Conservation (phyloP, 2,888 invertebrate genomes). For the Ecliptopera silaceata region DNA sequence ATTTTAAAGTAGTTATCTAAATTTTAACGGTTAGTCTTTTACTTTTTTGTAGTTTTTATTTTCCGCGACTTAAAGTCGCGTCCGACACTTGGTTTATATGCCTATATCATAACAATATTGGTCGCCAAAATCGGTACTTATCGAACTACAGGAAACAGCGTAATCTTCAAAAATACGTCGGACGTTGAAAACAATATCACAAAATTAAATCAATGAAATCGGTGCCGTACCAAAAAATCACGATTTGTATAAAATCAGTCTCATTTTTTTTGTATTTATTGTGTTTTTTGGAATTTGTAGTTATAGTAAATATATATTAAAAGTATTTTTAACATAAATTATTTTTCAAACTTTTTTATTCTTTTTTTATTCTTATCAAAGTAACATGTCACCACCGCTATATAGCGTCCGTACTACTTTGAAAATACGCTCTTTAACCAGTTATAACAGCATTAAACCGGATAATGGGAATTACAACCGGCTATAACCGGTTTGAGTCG, state of each 20-base stretch:
- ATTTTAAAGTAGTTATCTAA: too few relatives aligned
- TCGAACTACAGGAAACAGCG: slow-evolving; percentile 40
- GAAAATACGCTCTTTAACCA: slow-evolving; percentile 37
- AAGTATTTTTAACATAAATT: too few relatives aligned
- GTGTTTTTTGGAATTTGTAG: too few relatives aligned
- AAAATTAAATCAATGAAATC: background rate
- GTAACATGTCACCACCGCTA: background rate
- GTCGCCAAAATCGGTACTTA: slow-evolving; percentile 20
- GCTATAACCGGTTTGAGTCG: slow-evolving; percentile 42
- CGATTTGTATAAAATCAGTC: too few relatives aligned
- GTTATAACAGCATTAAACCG: slow-evolving; percentile 61
- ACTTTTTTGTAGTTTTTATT: background rate
- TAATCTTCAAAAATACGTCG: background rate
- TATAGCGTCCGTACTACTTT: background rate
- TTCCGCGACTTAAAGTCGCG: slow-evolving; percentile 13
- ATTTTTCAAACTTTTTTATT: too few relatives aligned
- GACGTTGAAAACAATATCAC: background rate
- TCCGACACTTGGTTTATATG: background rate
- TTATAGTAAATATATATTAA: too few relatives aligned
- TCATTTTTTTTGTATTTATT: too few relatives aligned
- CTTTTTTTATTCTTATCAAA: too few relatives aligned
- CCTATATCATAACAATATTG: slow-evolving; percentile 23
- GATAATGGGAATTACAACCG: slow-evolving; percentile 62
- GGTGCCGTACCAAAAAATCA: too few relatives aligned
- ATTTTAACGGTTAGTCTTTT: too few relatives aligned